Percentiles rank a stretch among this genome's conserved stretches.
Conservation (phyloP, 2,888 invertebrate species). For the Axea sp. region DNA sequence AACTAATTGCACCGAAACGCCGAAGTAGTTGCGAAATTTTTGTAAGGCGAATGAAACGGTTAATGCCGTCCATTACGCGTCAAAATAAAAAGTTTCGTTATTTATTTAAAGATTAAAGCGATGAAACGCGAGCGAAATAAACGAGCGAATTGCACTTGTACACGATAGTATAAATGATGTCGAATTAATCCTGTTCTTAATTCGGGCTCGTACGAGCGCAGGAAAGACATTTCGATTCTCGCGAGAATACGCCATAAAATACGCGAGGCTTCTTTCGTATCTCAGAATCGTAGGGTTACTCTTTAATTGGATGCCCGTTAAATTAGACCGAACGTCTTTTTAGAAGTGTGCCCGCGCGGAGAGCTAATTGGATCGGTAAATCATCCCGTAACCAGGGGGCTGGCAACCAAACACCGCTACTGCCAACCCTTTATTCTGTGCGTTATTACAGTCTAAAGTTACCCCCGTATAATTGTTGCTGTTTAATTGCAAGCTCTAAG, state of each 20-base stretch:
- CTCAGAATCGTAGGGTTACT: constrained; percentile 68
- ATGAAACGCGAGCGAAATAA: constrained; percentile 48
- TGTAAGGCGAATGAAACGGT: constrained; percentile 7
- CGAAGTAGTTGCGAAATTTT: background rate
- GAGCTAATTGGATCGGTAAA: constrained; percentile 80
- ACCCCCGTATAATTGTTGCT: constrained; percentile 80
- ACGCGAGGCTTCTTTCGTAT: constrained; percentile 63
- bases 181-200: constrained; percentile 57
- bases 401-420: constrained; percentile 73
- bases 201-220: constrained; percentile 43
- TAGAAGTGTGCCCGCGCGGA: constrained; percentile 72
- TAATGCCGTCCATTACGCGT: constrained; percentile 18
- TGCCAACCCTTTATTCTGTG: constrained; percentile 79
- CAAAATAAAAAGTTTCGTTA: constrained; percentile 27
- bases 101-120: constrained; percentile 54
- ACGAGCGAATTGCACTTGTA: constrained; percentile 46
- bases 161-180: constrained; percentile 53
- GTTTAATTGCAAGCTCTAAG: constrained; percentile 79
- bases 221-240: constrained; percentile 61
- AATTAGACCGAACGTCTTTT: constrained; percentile 79
- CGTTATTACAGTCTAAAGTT: constrained; percentile 80
- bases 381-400: constrained; percentile 78
- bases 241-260: constrained; percentile 61
- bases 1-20: background rate
- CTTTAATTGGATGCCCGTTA: constrained; percentile 79